Base-by-base conservation (phyloP, 1,140 invertebrate species). In the Protaetia brevitarsis region DNA sequence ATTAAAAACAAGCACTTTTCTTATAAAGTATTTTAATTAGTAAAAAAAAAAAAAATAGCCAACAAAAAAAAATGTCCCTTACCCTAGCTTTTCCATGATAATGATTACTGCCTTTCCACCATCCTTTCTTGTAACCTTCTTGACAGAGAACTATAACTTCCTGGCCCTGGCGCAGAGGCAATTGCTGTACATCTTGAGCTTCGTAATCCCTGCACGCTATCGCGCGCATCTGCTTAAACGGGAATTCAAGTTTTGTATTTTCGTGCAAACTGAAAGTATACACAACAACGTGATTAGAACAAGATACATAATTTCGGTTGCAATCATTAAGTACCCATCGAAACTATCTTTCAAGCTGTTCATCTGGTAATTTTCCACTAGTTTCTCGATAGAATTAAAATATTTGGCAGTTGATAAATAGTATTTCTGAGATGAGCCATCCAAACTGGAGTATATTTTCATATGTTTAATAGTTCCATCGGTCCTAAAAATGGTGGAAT, bases 291-390 rank as follows among this genome's bases (percentile, higher is more conserved):
- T 8, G 5, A 13, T 34, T 60, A 65, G 0, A 8, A 64, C 58
- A 51, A 34, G 5, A 59, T 51, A 51, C 26, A 10, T 1, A 51
- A 2, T 19, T 51, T 19, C 11, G 21, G 7, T 1, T 5, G 11
- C 21, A 19, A 26, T 89, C 11, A 34, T 2, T 2, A 23, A 21
- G 21, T 51, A 51, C 88, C 88, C 87, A n/a, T 89, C 88, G 80
- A 97, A 98, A 79, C 95, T 96, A 81, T 97, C 94, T 1, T 88
- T 86, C 57, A 97, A 81, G 75, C 92, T 94, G 65, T 89, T 90
- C 57, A 90, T 85, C 78, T 96, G 90, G 78, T 98, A 97, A 80
- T 92, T 95, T 37, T 89, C 88, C 51, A 97, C 88, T 23, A 97
- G 83, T 77, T 96, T 94, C 71, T 93, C 89, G 62, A 95, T 87